Conservation (phyloP, 2,797 vertebrate species). For the Potorous gilbertii region DNA sequence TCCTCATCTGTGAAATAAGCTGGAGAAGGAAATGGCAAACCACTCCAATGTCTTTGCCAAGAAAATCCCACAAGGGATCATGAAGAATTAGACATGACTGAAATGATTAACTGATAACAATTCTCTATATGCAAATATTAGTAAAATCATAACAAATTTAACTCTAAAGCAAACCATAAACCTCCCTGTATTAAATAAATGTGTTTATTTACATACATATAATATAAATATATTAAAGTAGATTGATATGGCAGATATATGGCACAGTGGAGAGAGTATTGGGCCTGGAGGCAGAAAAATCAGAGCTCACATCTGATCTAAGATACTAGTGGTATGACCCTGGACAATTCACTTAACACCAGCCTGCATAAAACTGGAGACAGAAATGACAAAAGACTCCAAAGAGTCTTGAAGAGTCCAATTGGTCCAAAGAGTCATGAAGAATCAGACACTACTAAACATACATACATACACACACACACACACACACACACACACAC, state of each 20-base stretch:
- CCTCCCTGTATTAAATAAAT: constrained; percentile 33
- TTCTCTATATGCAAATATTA: constrained; percentile 63
- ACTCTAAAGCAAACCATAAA: constrained; percentile 47
- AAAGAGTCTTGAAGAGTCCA: too few species aligned
- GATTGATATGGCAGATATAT: not conserved
- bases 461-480: too few species aligned
- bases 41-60: not conserved
- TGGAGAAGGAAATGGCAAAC: not conserved
- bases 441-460: not conserved
- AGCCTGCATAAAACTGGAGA: not conserved
- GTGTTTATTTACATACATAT: not conserved
- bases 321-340: not conserved
- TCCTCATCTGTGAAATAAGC: not conserved
- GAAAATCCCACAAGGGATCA: not conserved
- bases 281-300: not conserved
- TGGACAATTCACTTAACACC: not conserved
- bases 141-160: constrained; percentile 72
- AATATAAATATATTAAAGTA: too few species aligned
- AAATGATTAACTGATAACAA: not conserved
- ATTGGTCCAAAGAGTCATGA: too few species aligned
- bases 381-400: not conserved
- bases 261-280: not conserved
- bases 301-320: not conserved
- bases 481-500: too few species aligned
- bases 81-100: not conserved